Evolutionary conservation across 2,113 vertebrate species (phyloP).

Genomic region (Cryptotis parvus): DNA sequence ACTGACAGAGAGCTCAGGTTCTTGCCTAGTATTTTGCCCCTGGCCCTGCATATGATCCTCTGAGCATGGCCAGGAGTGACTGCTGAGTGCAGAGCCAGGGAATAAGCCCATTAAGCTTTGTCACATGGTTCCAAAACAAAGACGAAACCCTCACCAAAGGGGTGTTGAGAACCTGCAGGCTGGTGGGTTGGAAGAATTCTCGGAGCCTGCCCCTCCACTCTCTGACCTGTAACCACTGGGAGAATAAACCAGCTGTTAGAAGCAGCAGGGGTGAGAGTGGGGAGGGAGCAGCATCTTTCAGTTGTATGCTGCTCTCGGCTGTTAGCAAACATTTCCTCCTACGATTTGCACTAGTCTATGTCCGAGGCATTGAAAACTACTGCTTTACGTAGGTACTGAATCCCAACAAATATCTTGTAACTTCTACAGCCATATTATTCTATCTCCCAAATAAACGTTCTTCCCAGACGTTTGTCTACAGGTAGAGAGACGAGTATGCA

Average conservation of each 20-base stretch:
- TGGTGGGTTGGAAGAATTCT: too few relatives aligned
- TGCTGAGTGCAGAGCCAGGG: too few relatives aligned
- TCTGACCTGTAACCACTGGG: neutral
- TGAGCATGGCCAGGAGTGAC: too few relatives aligned
- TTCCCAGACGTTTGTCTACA: neutral
- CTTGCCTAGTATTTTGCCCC: too few relatives aligned
- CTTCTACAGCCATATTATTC: neutral
- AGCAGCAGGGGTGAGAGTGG: neutral
- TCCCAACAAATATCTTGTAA: neutral
- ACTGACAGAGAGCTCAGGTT: too few relatives aligned
- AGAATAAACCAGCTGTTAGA: neutral
- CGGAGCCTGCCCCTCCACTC: neutral
- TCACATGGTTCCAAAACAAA: neutral
- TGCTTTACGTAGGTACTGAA: neutral
- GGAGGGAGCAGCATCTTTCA: neutral
- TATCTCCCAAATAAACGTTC: neutral
- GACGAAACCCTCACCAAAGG: neutral
- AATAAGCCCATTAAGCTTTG: too few relatives aligned
- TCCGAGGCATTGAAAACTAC: too few relatives aligned
- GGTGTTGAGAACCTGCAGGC: too few relatives aligned
- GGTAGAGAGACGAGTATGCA: neutral
- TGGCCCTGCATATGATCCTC: too few relatives aligned
- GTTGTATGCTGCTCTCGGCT: neutral
- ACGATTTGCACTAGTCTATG: too few relatives aligned
- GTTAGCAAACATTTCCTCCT: too few relatives aligned